Conservation (phyloP, 1,140 invertebrate species). For the Polyergus mexicanus region DNA sequence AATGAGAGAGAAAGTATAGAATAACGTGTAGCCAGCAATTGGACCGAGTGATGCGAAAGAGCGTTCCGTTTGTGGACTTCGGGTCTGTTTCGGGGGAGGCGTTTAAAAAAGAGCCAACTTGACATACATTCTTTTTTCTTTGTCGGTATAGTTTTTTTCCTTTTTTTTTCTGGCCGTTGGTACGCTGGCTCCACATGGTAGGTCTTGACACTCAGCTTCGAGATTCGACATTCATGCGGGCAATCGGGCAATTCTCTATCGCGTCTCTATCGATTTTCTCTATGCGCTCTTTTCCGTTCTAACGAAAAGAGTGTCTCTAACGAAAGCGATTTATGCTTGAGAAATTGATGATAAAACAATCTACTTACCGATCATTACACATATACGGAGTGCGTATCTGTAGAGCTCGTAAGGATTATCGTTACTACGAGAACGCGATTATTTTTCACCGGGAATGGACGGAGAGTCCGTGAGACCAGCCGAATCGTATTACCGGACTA, state of each 20-base stretch:
- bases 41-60: constrained; percentile 71
- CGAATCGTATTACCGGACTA: constrained; percentile 43
- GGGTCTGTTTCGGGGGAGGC: constrained; percentile 65
- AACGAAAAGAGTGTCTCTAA: not conserved
- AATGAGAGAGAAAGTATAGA: constrained; percentile 42
- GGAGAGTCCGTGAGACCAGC: constrained; percentile 2
- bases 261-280: not conserved
- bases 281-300: not conserved
- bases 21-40: constrained; percentile 54
- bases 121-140: constrained; percentile 29
- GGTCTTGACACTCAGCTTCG: constrained; percentile 3
- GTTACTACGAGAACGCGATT: not conserved
- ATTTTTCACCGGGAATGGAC: constrained; percentile 20
- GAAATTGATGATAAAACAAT: not conserved
- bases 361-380: not conserved
- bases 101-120: constrained; percentile 69
- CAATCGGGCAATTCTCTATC: not conserved
- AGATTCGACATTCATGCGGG: not conserved
- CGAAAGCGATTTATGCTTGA: not conserved
- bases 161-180: constrained; percentile 67
- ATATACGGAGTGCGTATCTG: not conserved
- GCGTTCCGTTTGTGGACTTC: constrained; percentile 65
- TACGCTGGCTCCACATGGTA: constrained; percentile 11
- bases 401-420: not conserved
- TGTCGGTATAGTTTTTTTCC: not conserved